Percentiles rank a stretch among this genome's conserved stretches.
phyloP scores from a whole-genome alignment of 2,797 vertebrate species.

The Halcyon leucocephala region DNA sequence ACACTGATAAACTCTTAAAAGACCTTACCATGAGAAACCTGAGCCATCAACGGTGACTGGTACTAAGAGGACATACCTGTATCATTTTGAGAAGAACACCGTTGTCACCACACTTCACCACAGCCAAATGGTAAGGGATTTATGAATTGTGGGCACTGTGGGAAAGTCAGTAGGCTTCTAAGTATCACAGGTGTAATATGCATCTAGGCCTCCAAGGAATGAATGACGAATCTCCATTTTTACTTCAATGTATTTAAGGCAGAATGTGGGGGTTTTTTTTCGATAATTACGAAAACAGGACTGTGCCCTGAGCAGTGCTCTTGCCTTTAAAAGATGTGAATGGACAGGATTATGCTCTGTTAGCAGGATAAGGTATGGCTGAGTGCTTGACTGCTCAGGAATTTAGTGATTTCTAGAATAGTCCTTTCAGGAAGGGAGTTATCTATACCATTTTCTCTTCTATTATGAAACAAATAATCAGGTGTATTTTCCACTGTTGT shows the following conservation, averaged over 20 bases:
- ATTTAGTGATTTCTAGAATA: neutral
- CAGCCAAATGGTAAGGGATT: neutral
- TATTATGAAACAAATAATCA: neutral
- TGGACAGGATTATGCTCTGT: neutral
- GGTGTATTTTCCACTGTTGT: neutral
- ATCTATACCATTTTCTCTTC: neutral
- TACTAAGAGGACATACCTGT: neutral
- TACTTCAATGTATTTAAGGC: neutral
- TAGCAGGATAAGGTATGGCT: neutral
- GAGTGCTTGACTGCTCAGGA: neutral
- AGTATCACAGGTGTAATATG: neutral
- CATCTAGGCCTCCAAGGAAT: neutral
- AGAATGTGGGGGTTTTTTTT: fast-evolving
- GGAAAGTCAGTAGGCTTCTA: neutral
- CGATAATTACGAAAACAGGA: neutral
- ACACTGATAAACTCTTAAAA: neutral
- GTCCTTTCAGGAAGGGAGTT: neutral
- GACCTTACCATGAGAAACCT: neutral
- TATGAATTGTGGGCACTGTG: neutral
- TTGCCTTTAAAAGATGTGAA: neutral
- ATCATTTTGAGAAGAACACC: neutral
- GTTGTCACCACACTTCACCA: neutral
- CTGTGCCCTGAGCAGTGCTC: neutral
- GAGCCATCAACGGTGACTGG: neutral
- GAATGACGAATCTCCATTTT: neutral